phyloP scores from a whole-genome alignment of 2,888 invertebrate species.

The Artemia sinica region DNA sequence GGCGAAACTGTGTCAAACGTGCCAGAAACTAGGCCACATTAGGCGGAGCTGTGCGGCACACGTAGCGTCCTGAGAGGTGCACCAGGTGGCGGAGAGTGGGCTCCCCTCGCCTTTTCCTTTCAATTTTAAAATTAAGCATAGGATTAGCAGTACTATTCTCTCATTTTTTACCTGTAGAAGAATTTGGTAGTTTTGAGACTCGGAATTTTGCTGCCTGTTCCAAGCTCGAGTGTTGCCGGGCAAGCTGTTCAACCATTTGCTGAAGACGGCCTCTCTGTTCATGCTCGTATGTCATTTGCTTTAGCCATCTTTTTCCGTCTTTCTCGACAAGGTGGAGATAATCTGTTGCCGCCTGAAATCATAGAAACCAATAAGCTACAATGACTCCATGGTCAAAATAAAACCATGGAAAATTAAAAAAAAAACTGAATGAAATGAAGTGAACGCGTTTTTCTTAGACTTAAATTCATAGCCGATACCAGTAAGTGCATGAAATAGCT shows the following conservation, averaged over 20 bases:
- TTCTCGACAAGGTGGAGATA: slow-evolving; percentile 74
- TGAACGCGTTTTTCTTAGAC: background rate
- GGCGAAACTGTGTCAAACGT: too few relatives aligned
- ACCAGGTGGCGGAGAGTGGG: too few relatives aligned
- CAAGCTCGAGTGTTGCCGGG: slow-evolving; percentile 84
- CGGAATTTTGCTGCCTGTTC: slow-evolving; percentile 60
- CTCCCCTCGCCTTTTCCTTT: too few relatives aligned
- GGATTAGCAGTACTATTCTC: background rate
- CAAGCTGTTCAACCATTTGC: slow-evolving; percentile 92
- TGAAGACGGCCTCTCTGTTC: slow-evolving; percentile 80
- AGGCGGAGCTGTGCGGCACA: too few relatives aligned
- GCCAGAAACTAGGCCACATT: too few relatives aligned
- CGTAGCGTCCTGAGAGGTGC: too few relatives aligned
- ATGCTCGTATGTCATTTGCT: slow-evolving; percentile 78
- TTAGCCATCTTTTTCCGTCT: slow-evolving; percentile 80
- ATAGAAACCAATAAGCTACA: slow-evolving; percentile 16
- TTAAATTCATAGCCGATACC: too few relatives aligned
- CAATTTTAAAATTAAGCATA: too few relatives aligned
- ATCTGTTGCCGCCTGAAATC: slow-evolving; percentile 62
- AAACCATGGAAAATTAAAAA: slow-evolving; percentile 12
- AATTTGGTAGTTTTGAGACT: slow-evolving; percentile 2
- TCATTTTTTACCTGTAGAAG: background rate
- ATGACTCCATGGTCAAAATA: slow-evolving; percentile 10
- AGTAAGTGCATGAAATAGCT: too few relatives aligned
- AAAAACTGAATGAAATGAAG: background rate